These are phyloP conservation scores for Drosophila nr. fundita DNA, from an alignment of 2,888 invertebrate genomes.

Conservation along the genomic window DNA sequence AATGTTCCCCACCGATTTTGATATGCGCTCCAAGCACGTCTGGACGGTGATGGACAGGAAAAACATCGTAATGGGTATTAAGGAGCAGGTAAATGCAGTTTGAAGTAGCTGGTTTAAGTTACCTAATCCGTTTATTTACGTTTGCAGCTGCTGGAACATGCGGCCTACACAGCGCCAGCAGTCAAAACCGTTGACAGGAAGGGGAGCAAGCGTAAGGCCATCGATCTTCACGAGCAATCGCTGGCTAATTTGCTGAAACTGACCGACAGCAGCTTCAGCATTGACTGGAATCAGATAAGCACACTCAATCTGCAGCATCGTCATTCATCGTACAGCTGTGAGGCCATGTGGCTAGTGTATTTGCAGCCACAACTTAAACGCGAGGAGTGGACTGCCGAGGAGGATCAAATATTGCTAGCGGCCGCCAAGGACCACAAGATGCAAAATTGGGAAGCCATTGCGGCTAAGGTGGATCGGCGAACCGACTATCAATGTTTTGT, in stretches of 20 bases:
- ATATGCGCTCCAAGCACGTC: conserved; percentile 84
- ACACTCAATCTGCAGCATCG: conserved; percentile 84
- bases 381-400: conserved; percentile 86
- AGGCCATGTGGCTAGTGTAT: conserved; percentile 90
- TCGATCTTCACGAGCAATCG: conserved; percentile 52
- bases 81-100: conserved; percentile 80
- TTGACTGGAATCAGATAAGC: conserved; percentile 84
- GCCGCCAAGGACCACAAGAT: conserved; percentile 84
- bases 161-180: not conserved
- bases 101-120: not conserved
- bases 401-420: conserved; percentile 85
- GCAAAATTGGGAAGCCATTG: conserved; percentile 90
- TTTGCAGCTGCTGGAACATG: conserved; percentile 61
- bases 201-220: conserved; percentile 24
- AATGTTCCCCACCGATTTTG: conserved; percentile 85
- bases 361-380: conserved; percentile 89
- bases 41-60: conserved; percentile 88
- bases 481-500: conserved; percentile 90
- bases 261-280: conserved; percentile 67
- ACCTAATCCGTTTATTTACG: not conserved
- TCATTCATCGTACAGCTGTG: conserved; percentile 88
- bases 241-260: conserved; percentile 53
- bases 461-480: conserved; percentile 87
- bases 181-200: not conserved
- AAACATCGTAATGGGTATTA: conserved; percentile 86